These are phyloP conservation scores for Eumerus sabulonum DNA, from an alignment of 2,888 invertebrate species.

Conservation along the genomic window DNA sequence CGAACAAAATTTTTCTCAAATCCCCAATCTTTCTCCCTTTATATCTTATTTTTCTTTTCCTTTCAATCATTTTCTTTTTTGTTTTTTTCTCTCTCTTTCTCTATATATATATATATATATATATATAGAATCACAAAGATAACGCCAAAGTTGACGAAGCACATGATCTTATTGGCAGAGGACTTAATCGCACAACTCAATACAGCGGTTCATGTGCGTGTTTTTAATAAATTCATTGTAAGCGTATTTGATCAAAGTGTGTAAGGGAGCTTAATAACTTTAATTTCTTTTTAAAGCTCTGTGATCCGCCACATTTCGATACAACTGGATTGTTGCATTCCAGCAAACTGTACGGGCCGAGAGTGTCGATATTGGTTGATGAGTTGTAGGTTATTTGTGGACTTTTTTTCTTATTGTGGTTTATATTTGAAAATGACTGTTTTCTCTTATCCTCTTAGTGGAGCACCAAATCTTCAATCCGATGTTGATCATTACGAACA, in stretches of 20 bases:
- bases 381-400: constrained; percentile 73
- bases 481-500: constrained; percentile 85
- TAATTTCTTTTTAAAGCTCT: constrained; percentile 71
- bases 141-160: constrained; percentile 76
- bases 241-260: constrained; percentile 47
- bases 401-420: too few relatives aligned
- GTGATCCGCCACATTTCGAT: constrained; percentile 77
- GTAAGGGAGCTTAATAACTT: not conserved
- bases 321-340: constrained; percentile 77
- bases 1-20: too few relatives aligned
- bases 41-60: too few relatives aligned
- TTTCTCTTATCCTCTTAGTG: constrained; percentile 69
- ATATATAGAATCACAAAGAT: constrained; percentile 75
- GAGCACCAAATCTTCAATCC: constrained; percentile 75
- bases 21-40: too few relatives aligned
- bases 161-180: constrained; percentile 81
- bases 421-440: too few relatives aligned
- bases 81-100: constrained; percentile 30
- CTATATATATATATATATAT: too few relatives aligned
- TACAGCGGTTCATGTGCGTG: constrained; percentile 74
- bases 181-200: constrained; percentile 83
- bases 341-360: constrained; percentile 75
- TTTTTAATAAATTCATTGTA: constrained; percentile 76
- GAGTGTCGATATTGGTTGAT: constrained; percentile 77
- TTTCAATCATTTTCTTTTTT: not conserved